phyloP scores from a whole-genome alignment of 1,140 invertebrate genomes.

The Neodiprion pinetum region DNA sequence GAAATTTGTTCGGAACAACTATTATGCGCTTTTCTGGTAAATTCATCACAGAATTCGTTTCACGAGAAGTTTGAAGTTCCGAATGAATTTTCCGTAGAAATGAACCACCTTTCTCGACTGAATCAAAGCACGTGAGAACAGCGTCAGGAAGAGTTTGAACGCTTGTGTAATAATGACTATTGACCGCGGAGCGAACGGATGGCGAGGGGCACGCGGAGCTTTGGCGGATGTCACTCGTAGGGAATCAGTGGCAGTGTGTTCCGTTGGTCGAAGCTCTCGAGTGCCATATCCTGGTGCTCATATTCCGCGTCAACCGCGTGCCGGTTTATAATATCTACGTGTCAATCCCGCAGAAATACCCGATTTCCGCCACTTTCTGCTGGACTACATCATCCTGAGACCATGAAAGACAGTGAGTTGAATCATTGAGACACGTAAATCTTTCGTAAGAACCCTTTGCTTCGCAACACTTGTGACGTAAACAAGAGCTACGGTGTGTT shows the following conservation, averaged over 20 bases:
- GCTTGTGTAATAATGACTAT: background rate
- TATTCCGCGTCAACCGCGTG: background rate
- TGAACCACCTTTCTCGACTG: no score
- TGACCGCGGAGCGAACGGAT: background rate
- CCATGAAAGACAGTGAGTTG: constrained; percentile 3
- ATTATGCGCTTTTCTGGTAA: no score
- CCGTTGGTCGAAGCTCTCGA: background rate
- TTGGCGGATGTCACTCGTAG: background rate
- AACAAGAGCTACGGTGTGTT: no score
- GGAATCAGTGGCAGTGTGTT: constrained; percentile 3
- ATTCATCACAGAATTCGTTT: no score
- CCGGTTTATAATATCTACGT: background rate
- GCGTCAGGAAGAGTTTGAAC: background rate
- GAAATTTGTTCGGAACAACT: no score
- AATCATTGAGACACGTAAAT: no score
- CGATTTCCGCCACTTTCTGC: background rate
- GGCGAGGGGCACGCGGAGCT: background rate
- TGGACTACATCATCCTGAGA: background rate
- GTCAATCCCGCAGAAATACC: background rate
- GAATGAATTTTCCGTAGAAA: no score
- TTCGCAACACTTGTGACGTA: no score
- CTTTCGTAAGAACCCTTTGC: no score
- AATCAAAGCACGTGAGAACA: background rate
- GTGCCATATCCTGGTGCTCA: background rate
- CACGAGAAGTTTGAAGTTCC: no score